A percentile compares a stretch with the other conserved stretches of the same genome.
Conservation (phyloP, 2,888 invertebrate genomes). For the Cheiracanthium punctorium region DNA sequence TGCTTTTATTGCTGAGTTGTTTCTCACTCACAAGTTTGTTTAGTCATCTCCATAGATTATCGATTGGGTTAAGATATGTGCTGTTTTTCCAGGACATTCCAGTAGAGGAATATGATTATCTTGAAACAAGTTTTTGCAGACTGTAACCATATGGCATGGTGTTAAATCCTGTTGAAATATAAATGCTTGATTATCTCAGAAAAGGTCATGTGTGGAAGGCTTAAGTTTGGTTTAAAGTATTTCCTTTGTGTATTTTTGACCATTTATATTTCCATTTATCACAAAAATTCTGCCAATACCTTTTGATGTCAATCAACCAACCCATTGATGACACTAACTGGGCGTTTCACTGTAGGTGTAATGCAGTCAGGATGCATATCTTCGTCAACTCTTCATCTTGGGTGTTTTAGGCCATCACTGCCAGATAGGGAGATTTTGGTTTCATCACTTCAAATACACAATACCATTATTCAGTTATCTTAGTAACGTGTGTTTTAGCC, state of each 20-base stretch:
- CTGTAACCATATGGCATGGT: not conserved
- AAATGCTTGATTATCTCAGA: not conserved
- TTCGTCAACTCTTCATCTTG: slow-evolving; percentile 1
- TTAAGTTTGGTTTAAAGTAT: too few relatives aligned
- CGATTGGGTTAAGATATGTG: not conserved
- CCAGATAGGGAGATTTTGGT: slow-evolving; percentile 21
- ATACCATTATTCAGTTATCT: not conserved
- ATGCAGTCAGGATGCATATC: slow-evolving; percentile 21
- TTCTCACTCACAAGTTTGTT: not conserved
- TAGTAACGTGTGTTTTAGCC: too few relatives aligned
- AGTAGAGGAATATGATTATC: slow-evolving; percentile 1
- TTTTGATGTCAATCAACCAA: slow-evolving; percentile 16
- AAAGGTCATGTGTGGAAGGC: not conserved
- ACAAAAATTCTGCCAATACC: slow-evolving; percentile 23
- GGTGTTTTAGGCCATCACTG: not conserved
- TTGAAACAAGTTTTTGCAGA: not conserved
- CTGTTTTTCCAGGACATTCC: not conserved
- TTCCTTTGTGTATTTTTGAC: not conserved
- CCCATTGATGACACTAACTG: slow-evolving; percentile 14
- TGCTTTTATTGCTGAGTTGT: not conserved
- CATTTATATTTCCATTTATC: slow-evolving; percentile 5
- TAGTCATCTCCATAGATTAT: not conserved
- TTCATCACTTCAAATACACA: slow-evolving; percentile 23
- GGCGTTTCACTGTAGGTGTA: slow-evolving; percentile 23
- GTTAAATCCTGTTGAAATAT: not conserved